Base-by-base conservation (phyloP, 2,888 invertebrate species). In the Frankliniella intonsa region DNA sequence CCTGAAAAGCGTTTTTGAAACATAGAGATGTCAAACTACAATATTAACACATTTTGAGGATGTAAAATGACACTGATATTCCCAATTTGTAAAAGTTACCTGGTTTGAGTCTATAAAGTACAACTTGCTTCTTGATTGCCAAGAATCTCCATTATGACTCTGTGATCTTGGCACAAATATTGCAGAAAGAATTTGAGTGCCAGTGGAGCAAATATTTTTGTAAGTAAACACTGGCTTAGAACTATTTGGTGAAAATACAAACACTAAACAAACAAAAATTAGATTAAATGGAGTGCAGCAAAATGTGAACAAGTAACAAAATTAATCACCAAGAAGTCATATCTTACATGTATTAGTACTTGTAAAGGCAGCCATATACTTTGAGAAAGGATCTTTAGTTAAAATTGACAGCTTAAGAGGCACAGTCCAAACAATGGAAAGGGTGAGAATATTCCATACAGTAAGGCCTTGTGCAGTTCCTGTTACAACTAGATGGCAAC, bases 391-490 rank as follows among this genome's bases (percentile, higher is more conserved):
- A 87, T 95, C 94, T 17, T 90, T 87, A 11, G 90, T 87, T 65
- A 93, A 86, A 79, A 89, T 87, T 17, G 88, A 85, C 3, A 91
- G 87, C 62, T 88, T 86, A 17, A 92, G 83, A 19, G 89, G 87
- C 3, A 94, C 93, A 81, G 89, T 90, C 95, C 95, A 95, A 50
- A 90, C 89, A 81, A 95, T 89, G 38, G 91, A 90, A n/a, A 94
- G 88, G 0, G 92, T 92, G 81, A 94, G 87, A 22, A 94, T 88
- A 88, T 94, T 93, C 94, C 94, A 94, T 1, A 93, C 92, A 3
- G 90, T 91, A 12, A 94, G 85, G 83, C 91, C 91, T 17, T 89
- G 87, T 5, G 89, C 86, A n/a, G 92, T 92, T 76, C 89, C 89
- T 51, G 89, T 87, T n/a, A 92, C 90, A 80, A 92, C 85, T 49